phyloP scores from a whole-genome alignment of 1,140 invertebrate species.

The Theocolax elegans region DNA sequence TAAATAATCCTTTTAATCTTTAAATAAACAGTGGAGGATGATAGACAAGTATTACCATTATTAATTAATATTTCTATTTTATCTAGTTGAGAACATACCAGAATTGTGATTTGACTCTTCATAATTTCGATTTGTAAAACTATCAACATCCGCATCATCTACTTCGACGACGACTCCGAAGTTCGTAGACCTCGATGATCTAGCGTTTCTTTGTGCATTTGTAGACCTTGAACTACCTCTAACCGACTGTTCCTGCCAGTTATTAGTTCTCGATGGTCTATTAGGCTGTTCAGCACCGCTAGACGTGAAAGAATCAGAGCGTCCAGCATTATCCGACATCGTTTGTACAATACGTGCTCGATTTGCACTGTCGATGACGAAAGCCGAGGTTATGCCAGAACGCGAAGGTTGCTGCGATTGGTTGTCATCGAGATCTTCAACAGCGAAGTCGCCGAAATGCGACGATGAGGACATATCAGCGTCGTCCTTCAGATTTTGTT shows the following conservation, averaged over 20 bases:
- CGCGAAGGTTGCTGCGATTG: conserved; percentile 52
- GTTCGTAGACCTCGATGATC: conserved; percentile 12
- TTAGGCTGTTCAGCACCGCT: conserved; percentile 46
- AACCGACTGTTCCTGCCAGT: conserved; percentile 28
- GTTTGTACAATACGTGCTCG: conserved; percentile 28
- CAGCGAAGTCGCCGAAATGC: conserved; percentile 52
- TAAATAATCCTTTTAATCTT: too few species aligned
- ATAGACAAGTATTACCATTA: too few species aligned
- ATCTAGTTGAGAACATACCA: too few species aligned
- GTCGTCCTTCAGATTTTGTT: conserved; percentile 52
- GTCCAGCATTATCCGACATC: conserved; percentile 39
- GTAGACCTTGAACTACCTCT: conserved; percentile 18
- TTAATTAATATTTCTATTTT: too few species aligned
- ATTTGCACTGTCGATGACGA: conserved; percentile 55
- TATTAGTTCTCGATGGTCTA: conserved; percentile 45
- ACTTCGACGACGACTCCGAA: conserved; percentile 37
- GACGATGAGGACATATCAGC: conserved; percentile 38
- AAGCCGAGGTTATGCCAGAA: conserved; percentile 55
- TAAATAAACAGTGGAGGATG: too few species aligned
- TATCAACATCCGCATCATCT: conserved; percentile 39
- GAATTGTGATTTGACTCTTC: conserved; percentile 38
- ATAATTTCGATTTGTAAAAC: conserved; percentile 35
- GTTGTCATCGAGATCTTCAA: conserved; percentile 55
- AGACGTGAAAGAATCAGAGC: conserved; percentile 46
- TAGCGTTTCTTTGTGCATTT: not conserved